A percentile compares a stretch with the other conserved stretches of the same genome.
These are phyloP conservation scores for Crepidodera aurea DNA, from an alignment of 2,888 invertebrate species.

Conservation along the genomic window DNA sequence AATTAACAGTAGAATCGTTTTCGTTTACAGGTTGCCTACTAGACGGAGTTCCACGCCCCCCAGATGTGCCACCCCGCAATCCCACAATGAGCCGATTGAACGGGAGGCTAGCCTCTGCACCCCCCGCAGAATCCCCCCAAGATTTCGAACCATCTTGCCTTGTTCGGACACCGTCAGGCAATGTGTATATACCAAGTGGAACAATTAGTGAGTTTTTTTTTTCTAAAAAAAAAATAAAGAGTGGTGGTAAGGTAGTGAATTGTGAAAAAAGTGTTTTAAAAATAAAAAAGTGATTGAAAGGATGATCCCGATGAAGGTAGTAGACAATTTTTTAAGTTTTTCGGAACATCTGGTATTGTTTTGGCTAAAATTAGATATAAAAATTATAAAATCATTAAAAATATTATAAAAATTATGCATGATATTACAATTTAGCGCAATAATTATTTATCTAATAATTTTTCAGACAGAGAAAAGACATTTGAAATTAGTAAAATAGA, in stretches of 20 bases:
- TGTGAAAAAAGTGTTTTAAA: neutral
- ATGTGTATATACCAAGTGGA: constrained; percentile 92
- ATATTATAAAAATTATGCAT: no score
- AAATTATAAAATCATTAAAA: no score
- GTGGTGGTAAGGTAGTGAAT: constrained; percentile 25
- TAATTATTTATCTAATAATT: no score
- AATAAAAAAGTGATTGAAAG: neutral
- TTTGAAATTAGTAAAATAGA: no score
- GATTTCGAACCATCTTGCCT: constrained; percentile 92
- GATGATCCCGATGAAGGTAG: constrained; percentile 17
- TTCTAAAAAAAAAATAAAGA: constrained; percentile 16
- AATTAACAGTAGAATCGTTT: constrained; percentile 39
- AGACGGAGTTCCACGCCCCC: constrained; percentile 79
- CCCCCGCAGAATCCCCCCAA: constrained; percentile 70
- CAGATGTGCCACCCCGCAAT: constrained; percentile 90
- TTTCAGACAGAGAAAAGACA: no score
- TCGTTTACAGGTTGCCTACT: constrained; percentile 80
- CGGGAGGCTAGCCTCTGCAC: constrained; percentile 86
- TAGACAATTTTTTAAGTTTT: constrained; percentile 5
- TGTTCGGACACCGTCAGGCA: constrained; percentile 90
- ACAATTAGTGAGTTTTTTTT: constrained; percentile 65
- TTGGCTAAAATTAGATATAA: neutral
- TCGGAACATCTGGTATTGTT: neutral
- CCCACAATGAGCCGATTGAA: constrained; percentile 91
- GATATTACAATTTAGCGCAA: no score